Conservation (phyloP, 2,797 vertebrate species). For the Serranus cabrilla region DNA sequence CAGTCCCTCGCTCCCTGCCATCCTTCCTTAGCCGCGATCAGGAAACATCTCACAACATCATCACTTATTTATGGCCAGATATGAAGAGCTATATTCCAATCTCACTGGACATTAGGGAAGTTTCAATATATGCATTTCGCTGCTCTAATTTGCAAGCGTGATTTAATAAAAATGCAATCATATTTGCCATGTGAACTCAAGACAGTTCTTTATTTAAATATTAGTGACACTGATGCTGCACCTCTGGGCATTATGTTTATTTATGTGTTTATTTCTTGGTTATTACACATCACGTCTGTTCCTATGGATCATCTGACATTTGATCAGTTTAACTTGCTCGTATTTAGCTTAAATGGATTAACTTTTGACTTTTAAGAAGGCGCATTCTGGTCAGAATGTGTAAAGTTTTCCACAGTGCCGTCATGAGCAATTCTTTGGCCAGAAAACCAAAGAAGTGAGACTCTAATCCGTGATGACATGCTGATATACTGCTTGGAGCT, state of each 20-base stretch:
- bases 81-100: slow-evolving; percentile 74
- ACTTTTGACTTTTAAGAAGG: slow-evolving; percentile 26
- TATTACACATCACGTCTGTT: slow-evolving; percentile 43
- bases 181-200: slow-evolving; percentile 34
- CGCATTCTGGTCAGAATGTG: not conserved
- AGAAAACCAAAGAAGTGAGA: slow-evolving; percentile 56
- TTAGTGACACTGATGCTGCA: slow-evolving; percentile 44
- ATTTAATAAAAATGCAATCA: slow-evolving; percentile 63
- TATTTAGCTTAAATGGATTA: slow-evolving; percentile 31
- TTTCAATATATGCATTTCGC: slow-evolving; percentile 56
- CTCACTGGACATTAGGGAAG: slow-evolving; percentile 59
- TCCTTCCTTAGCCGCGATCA: slow-evolving; percentile 68
- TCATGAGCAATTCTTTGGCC: slow-evolving; percentile 27
- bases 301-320: slow-evolving; percentile 15
- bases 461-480: slow-evolving; percentile 69
- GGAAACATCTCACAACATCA: slow-evolving; percentile 77
- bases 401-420: slow-evolving; percentile 28
- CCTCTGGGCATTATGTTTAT: slow-evolving; percentile 64
- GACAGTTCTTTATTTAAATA: slow-evolving; percentile 45
- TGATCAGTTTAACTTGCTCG: slow-evolving; percentile 32
- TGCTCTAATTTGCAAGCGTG: slow-evolving; percentile 47
- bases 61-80: slow-evolving; percentile 76
- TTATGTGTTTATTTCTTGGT: slow-evolving; percentile 54
- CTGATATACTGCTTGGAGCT: slow-evolving; percentile 67
- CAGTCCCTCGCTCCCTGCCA: slow-evolving; percentile 60